Evolutionary conservation across 2,888 invertebrate genomes (phyloP).

Genomic region (Orthosia incerta): DNA sequence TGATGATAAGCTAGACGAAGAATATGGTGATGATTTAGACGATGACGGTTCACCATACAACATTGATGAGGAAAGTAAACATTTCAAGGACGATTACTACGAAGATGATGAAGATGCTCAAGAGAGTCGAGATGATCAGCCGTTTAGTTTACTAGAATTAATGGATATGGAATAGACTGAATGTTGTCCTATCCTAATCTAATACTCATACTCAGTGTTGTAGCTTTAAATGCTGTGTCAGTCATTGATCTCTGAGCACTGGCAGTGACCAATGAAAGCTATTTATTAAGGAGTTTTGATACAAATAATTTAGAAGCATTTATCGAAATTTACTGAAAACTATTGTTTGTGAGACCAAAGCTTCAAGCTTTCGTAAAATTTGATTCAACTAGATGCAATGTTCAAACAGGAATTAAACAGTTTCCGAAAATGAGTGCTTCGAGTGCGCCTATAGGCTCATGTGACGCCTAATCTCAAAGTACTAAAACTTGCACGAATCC

Average conservation of each 20-base stretch:
- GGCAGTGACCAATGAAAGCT: slow-evolving; percentile 60
- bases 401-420: background rate
- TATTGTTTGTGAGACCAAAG: slow-evolving; percentile 6
- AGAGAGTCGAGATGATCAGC: slow-evolving; percentile 73
- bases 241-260: slow-evolving; percentile 70
- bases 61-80: slow-evolving; percentile 60
- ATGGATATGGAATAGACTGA: slow-evolving; percentile 88
- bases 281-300: slow-evolving; percentile 57
- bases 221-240: slow-evolving; percentile 70
- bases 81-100: slow-evolving; percentile 72
- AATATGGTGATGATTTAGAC: slow-evolving; percentile 63
- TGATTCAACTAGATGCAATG: slow-evolving; percentile 17
- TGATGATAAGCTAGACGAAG: slow-evolving; percentile 69
- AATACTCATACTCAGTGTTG: slow-evolving; percentile 72
- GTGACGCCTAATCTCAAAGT: slow-evolving; percentile 38
- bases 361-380: slow-evolving; percentile 26
- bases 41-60: slow-evolving; percentile 47
- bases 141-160: slow-evolving; percentile 84
- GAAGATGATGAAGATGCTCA: slow-evolving; percentile 69
- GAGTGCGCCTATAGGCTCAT: slow-evolving; percentile 20
- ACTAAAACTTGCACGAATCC: slow-evolving; percentile 58
- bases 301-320: slow-evolving; percentile 80
- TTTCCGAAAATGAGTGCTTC: slow-evolving; percentile 17
- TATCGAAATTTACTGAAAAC: slow-evolving; percentile 59
- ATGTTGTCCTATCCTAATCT: slow-evolving; percentile 56